A percentile compares a stretch with the other conserved stretches of the same genome.
Evolutionary conservation across 1,140 invertebrate genomes (phyloP).

Genomic region (Gyrodactylus salaris): DNA sequence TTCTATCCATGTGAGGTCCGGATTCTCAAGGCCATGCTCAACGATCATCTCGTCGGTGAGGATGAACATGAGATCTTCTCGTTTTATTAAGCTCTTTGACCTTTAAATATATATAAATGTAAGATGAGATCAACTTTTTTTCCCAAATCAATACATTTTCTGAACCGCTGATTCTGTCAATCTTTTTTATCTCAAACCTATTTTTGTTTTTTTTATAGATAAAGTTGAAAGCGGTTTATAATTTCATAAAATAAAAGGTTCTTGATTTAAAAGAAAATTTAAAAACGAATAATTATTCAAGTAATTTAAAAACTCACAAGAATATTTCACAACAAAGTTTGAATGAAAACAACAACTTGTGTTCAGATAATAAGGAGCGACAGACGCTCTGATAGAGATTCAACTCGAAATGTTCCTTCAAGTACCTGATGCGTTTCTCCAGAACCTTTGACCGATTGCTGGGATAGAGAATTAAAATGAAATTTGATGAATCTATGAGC

Average conservation of each 20-base stretch:
- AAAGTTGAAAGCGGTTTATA: too few species aligned
- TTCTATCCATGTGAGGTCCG: constrained; percentile 17
- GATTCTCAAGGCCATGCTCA: constrained; percentile 19
- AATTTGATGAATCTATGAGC: too few species aligned
- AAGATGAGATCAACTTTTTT: neutral
- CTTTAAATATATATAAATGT: constrained; percentile 10
- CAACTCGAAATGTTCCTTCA: constrained; percentile 20
- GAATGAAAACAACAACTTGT: constrained; percentile 20
- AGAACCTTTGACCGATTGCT: constrained; percentile 23
- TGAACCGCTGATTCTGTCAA: too few species aligned
- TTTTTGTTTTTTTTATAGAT: too few species aligned
- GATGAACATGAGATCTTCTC: constrained; percentile 19
- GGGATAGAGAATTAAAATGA: constrained; percentile 15
- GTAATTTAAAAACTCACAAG: constrained; percentile 4
- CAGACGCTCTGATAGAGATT: constrained; percentile 20
- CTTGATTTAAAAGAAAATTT: too few species aligned
- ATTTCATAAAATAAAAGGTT: too few species aligned
- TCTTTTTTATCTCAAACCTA: too few species aligned
- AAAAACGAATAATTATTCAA: too few species aligned
- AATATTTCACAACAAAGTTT: constrained; percentile 3
- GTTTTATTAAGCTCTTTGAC: constrained; percentile 15
- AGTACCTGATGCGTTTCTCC: constrained; percentile 17
- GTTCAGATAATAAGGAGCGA: constrained; percentile 18
- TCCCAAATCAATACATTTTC: too few species aligned
- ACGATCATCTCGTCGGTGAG: constrained; percentile 20